phyloP scores from a whole-genome alignment of 1,140 invertebrate genomes.

The Macrobrachium rosenbergii region DNA sequence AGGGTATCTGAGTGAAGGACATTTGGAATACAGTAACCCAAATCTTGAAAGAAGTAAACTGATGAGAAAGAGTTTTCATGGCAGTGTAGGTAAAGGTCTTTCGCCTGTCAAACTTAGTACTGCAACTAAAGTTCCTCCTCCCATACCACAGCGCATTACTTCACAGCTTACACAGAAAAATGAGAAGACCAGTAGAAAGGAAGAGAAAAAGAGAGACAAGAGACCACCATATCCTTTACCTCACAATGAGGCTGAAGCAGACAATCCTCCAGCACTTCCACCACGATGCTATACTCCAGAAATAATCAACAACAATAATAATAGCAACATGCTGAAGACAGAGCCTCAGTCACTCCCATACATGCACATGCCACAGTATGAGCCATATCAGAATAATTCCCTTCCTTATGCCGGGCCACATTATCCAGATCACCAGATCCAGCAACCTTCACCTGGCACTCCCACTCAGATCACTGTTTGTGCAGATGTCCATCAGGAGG shows the following conservation, averaged over 20 bases:
- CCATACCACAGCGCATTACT: constrained; percentile 87
- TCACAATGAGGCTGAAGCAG: constrained; percentile 24
- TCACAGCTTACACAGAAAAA: constrained; percentile 77
- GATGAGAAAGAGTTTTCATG: constrained; percentile 91
- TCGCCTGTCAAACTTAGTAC: constrained; percentile 75
- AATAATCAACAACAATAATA: constrained; percentile 56
- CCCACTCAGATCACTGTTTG: constrained; percentile 66
- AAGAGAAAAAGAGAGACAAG: constrained; percentile 59
- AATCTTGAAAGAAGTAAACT: constrained; percentile 87
- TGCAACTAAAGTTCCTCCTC: constrained; percentile 82
- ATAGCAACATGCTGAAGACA: constrained; percentile 52
- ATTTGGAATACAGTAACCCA: constrained; percentile 86
- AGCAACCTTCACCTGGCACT: constrained; percentile 37
- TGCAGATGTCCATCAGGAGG: constrained; percentile 67
- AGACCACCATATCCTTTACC: constrained; percentile 64
- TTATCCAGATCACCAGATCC: constrained; percentile 29
- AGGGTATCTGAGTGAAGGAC: constrained; percentile 88
- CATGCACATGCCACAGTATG: constrained; percentile 53
- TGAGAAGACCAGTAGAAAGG: constrained; percentile 41
- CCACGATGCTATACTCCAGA: constrained; percentile 65
- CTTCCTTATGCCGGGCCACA: constrained; percentile 45
- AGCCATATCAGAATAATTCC: constrained; percentile 42
- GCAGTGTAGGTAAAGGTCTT: constrained; percentile 83
- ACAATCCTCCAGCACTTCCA: constrained; percentile 62
- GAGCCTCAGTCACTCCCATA: constrained; percentile 62